Evolutionary conservation across 2,797 vertebrate species (phyloP), one percentile per base, ranked within the genome.

Genomic region (Gymnopithys bicolor): DNA sequence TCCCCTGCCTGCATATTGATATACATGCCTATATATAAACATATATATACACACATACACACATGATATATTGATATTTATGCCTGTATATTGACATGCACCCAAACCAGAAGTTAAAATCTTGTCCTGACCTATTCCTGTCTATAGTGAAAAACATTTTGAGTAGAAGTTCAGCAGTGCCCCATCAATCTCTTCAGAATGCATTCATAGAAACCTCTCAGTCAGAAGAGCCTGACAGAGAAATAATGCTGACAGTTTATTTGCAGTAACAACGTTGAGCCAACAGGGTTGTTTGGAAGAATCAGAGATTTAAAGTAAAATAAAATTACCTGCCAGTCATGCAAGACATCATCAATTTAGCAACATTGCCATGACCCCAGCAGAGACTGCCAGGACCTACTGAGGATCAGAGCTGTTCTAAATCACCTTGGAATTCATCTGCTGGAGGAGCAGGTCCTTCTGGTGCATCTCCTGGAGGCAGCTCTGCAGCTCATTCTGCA

Each of bases 381-480:
- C 76, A 74, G 59, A 48, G n/a, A 21, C 15, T 51, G 18, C 18
- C 10, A 1, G 0, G 7, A 77, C 53, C 27, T 69, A 24, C 15
- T 22, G 10, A 60, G 88, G 52, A 67, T 13, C 45, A 37, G 53
- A 43, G 33, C 30, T 75, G 27, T 7, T 43, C 39, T 17, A 5
- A 23, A 7, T 49, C 92, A 99, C 99, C 98, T 98, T 98, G 37
- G 95, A 74, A 90, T 98, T 98, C 17, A 99, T 69, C 74, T 99
- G 98, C 76, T 99, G 98, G 66, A 98, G 96, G 79, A 95, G 97
- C 62, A 98, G 92, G 80, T 99, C 99, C 96, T 98, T 97, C 53
- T 98, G 98, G 27, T 99, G 98, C 69, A 99, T 97, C 97, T 99
- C 98, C 43, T 98, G 97, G 49, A 99, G 86, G 91, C 98, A 98